A percentile compares a stretch with the other conserved stretches of the same genome.
Evolutionary conservation across 1,140 invertebrate genomes (phyloP).

Genomic region (Drosophila novamexicana): DNA sequence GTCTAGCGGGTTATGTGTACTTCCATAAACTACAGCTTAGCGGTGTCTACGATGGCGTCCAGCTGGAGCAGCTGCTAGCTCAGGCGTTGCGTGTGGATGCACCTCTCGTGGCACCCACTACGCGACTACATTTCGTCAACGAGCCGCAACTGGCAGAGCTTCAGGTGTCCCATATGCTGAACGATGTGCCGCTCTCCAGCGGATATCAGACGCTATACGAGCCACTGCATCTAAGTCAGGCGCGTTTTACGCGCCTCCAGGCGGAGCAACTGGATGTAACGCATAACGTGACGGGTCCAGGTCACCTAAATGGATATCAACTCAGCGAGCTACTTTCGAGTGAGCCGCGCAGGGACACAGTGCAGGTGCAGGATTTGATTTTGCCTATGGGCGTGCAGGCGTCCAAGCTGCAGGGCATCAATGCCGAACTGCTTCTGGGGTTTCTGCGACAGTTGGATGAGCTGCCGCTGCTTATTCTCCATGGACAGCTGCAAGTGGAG

Average conservation of each 20-base stretch:
- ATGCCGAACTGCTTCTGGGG: slow-evolving; percentile 44
- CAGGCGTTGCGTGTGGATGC: slow-evolving; percentile 75
- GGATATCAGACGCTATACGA: slow-evolving; percentile 63
- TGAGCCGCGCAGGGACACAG: slow-evolving; percentile 17
- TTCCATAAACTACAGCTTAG: slow-evolving; percentile 78
- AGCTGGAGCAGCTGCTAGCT: slow-evolving; percentile 78
- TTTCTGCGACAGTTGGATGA: slow-evolving; percentile 71
- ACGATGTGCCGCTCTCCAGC: slow-evolving; percentile 43
- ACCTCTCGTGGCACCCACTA: slow-evolving; percentile 26
- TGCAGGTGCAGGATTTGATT: slow-evolving; percentile 69
- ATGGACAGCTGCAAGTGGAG: slow-evolving; percentile 71
- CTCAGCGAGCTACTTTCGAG: slow-evolving; percentile 18
- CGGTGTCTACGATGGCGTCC: slow-evolving; percentile 78
- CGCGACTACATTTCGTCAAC: slow-evolving; percentile 41
- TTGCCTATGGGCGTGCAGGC: slow-evolving; percentile 56
- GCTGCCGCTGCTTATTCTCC: slow-evolving; percentile 68
- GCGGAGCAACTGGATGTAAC: slow-evolving; percentile 47
- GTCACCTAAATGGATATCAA: slow-evolving; percentile 42
- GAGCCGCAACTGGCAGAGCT: slow-evolving; percentile 31
- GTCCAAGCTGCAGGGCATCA: slow-evolving; percentile 52
- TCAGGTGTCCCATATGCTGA: slow-evolving; percentile 40
- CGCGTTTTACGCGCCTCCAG: slow-evolving; percentile 40
- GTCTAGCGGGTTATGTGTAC: slow-evolving; percentile 82
- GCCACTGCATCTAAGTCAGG: slow-evolving; percentile 48
- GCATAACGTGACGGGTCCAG: slow-evolving; percentile 49